These are phyloP conservation scores for Drosophila carrolli DNA, from an alignment of 1,140 invertebrate species.

Conservation along the genomic window DNA sequence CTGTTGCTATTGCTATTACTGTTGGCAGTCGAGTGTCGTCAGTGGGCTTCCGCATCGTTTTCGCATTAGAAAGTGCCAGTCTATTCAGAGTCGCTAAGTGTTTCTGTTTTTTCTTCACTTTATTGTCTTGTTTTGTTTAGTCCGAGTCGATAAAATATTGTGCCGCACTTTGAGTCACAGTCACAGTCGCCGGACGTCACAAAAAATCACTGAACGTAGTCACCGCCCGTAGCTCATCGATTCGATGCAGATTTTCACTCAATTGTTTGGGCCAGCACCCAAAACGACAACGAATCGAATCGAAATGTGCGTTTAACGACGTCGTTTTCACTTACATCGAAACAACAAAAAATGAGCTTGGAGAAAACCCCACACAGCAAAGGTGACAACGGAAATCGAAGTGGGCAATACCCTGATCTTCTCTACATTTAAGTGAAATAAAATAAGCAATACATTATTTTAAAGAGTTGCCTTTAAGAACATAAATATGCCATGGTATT, in stretches of 20 bases:
- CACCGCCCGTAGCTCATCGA: conserved; percentile 35
- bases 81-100: conserved; percentile 24
- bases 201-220: conserved; percentile 13
- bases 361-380: conserved; percentile 38
- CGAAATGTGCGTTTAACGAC: conserved; percentile 62
- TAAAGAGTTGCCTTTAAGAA: no score
- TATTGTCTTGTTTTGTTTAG: conserved; percentile 7
- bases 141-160: conserved; percentile 1
- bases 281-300: conserved; percentile 40
- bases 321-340: conserved; percentile 66
- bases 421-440: no score
- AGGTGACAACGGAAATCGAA: conserved; percentile 37
- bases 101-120: conserved; percentile 9
- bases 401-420: neutral
- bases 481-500: no score
- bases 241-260: conserved; percentile 78
- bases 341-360: neutral
- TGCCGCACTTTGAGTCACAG: conserved; percentile 1
- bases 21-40: conserved; percentile 6
- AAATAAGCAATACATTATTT: no score
- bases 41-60: conserved; percentile 38
- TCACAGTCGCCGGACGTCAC: neutral
- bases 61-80: conserved; percentile 55
- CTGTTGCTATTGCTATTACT: conserved; percentile 3
- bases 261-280: conserved; percentile 49